Percentiles rank a stretch among this genome's conserved stretches.
Conservation (phyloP, 1,140 invertebrate genomes). For the Ooceraea biroi region DNA sequence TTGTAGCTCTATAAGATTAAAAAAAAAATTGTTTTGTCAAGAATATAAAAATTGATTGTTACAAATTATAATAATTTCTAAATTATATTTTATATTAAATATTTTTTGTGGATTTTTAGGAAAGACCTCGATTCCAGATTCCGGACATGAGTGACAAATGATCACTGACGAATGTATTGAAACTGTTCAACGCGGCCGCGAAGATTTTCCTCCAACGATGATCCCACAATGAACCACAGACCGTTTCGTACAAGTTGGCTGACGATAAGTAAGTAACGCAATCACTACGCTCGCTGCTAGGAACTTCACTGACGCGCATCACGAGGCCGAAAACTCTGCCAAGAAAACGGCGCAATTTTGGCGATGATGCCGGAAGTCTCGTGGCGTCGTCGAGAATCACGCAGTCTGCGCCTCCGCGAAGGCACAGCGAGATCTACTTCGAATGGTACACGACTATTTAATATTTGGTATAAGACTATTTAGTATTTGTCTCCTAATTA, state of each 20-base stretch:
- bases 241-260: constrained; percentile 35
- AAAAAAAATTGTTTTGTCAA: too few relatives aligned
- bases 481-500: too few relatives aligned
- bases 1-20: not conserved
- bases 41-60: too few relatives aligned
- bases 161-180: not conserved
- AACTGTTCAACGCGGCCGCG: not conserved
- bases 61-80: too few relatives aligned
- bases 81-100: too few relatives aligned
- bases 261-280: constrained; percentile 39
- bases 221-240: not conserved
- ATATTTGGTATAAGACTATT: not conserved
- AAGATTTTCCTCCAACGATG: constrained; percentile 28
- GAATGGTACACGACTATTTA: not conserved
- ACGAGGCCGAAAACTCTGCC: constrained; percentile 68
- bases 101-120: too few relatives aligned
- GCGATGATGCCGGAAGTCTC: constrained; percentile 79
- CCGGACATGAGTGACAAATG: constrained; percentile 24
- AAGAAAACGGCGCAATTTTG: constrained; percentile 78
- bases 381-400: constrained; percentile 67
- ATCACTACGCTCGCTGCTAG: constrained; percentile 16
- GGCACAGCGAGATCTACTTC: not conserved
- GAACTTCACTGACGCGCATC: constrained; percentile 54
- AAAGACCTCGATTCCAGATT: constrained; percentile 38
- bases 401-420: constrained; percentile 65